Base-by-base conservation (phyloP, 2,888 invertebrate genomes). In the Meandrusa payeni region DNA sequence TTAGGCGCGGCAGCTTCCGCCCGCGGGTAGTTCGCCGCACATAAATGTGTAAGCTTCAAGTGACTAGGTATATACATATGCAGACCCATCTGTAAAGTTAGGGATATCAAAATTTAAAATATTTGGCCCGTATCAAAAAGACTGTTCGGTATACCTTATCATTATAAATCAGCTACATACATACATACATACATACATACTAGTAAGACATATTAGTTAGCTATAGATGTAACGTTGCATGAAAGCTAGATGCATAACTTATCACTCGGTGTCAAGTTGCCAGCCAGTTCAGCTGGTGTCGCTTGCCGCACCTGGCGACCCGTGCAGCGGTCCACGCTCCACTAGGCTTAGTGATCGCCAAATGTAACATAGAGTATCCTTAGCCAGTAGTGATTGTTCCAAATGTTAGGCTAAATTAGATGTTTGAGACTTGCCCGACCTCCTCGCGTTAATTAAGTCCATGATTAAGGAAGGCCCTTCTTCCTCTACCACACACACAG, bases 141-240 rank as follows among this genome's bases (percentile, higher is more conserved):
- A 91, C 91, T 91, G 91, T 91, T 90, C 88, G 89, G 89, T 90
- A 90, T 90, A 90, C 90, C 89, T 90, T 88, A 86, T 78, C 82
- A 77, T 72, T 76, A 75, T 76, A 75, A 76, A 69, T 78, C 72
- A 71, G 64, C 71, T 69, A 68, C 67, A 66, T 70, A 50, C 51
- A 67, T 76, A 57, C 55, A 67, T 66, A n/a, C n/a, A n/a, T 69
- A 68, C 67, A 66, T 70, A 50, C 51, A 67, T 76, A 57, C 55
- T 67, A 65, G 59, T 78, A 80, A 72, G 72, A 71, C 61, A 65
- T 65, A 64, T 67, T 54, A 63, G 65, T 68, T 76, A 82, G 70
- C 65, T 58, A 68, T 82, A 81, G 76, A 66, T 67, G 57, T 80
- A 69, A 70, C 59, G 63, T 57, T 68, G 59, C 63, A 72, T 60